Conservation (phyloP, 2,888 invertebrate genomes). For the Pseudococcus viburni region DNA sequence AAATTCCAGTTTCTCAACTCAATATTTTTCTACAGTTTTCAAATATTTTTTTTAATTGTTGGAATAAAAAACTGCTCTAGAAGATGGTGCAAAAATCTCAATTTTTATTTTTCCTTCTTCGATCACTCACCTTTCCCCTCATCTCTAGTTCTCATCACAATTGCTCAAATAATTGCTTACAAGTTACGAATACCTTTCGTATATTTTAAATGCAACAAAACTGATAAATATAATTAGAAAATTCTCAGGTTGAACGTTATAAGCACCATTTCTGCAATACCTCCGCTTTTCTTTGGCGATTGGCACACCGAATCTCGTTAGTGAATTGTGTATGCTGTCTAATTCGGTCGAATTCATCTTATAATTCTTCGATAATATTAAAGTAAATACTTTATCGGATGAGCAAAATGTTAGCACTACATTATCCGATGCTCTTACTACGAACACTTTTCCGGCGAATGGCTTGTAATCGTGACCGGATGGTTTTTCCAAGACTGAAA, state of each 20-base stretch:
- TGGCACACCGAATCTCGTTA: slow-evolving; percentile 78
- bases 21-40: no score
- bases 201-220: slow-evolving; percentile 38
- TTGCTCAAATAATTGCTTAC: neutral
- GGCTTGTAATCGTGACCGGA: slow-evolving; percentile 75
- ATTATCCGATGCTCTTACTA: slow-evolving; percentile 83
- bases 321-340: slow-evolving; percentile 80
- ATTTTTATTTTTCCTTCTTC: no score
- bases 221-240: slow-evolving; percentile 18
- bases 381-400: slow-evolving; percentile 78
- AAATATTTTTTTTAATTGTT: no score
- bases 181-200: neutral
- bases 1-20: no score
- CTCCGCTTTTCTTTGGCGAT: slow-evolving; percentile 43
- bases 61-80: no score
- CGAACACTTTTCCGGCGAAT: slow-evolving; percentile 83
- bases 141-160: no score
- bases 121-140: no score
- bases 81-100: no score
- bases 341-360: slow-evolving; percentile 73
- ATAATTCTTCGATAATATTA: slow-evolving; percentile 79
- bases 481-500: slow-evolving; percentile 45
- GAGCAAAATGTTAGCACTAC: slow-evolving; percentile 87
- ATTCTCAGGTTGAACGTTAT: neutral
- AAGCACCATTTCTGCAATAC: slow-evolving; percentile 61